Percentiles rank a stretch among this genome's conserved stretches.
Conservation (phyloP, 1,140 invertebrate species). For the Heliconius himera region DNA sequence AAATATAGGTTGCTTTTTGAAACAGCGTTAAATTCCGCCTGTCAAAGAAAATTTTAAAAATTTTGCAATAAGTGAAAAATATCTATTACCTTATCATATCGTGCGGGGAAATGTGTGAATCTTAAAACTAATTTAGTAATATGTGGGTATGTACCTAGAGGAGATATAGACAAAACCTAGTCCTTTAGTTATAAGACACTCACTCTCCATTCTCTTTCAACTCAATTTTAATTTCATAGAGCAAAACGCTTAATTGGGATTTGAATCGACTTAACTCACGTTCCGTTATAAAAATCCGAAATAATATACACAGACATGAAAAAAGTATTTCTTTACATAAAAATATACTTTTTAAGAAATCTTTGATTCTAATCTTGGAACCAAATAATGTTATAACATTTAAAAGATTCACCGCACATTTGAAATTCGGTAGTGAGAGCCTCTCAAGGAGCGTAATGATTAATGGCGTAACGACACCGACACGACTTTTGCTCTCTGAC, state of each 20-base stretch:
- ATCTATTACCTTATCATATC: too few species aligned
- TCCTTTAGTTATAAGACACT: too few species aligned
- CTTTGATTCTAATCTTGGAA: not conserved
- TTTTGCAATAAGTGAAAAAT: too few species aligned
- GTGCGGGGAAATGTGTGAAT: too few species aligned
- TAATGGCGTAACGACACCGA: slow-evolving; percentile 19
- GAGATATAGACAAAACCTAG: too few species aligned
- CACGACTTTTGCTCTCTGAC: slow-evolving; percentile 14
- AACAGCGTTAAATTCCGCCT: too few species aligned
- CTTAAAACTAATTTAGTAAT: too few species aligned
- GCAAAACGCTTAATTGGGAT: not conserved
- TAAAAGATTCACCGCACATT: not conserved
- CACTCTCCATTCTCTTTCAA: not conserved
- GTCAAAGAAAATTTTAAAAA: too few species aligned
- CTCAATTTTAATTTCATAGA: not conserved
- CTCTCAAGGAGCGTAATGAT: not conserved
- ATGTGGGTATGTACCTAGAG: too few species aligned
- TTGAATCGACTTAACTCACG: not conserved
- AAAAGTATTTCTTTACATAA: too few species aligned
- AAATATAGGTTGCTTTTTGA: too few species aligned
- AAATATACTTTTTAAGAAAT: not conserved
- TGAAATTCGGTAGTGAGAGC: not conserved
- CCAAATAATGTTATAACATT: not conserved
- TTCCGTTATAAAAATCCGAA: not conserved
- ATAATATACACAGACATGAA: too few species aligned